phyloP scores from a whole-genome alignment of 2,888 invertebrate genomes.

The Lasioglossum oenotherae region DNA sequence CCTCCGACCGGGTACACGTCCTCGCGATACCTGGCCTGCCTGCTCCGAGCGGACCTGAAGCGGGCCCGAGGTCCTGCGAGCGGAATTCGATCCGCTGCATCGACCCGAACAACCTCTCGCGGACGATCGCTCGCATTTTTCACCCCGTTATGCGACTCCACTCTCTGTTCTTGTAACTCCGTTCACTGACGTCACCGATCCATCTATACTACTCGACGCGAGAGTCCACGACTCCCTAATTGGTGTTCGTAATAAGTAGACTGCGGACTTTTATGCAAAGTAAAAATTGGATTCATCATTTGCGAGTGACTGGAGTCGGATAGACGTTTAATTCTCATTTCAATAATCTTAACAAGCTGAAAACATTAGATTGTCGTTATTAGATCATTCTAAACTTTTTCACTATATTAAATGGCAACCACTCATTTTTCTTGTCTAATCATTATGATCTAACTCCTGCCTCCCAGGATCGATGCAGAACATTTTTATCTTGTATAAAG shows the following conservation, averaged over 20 bases:
- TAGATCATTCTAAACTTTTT: too few relatives aligned
- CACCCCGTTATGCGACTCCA: conserved; percentile 1
- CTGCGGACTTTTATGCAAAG: background rate
- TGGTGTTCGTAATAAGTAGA: background rate
- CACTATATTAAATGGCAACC: too few relatives aligned
- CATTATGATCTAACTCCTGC: too few relatives aligned
- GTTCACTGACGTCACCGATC: conserved; percentile 1
- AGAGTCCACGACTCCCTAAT: background rate
- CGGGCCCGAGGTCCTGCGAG: conserved; percentile 1
- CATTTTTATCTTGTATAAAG: background rate
- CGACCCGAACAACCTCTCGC: background rate
- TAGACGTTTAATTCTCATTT: too few relatives aligned
- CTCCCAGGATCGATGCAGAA: background rate
- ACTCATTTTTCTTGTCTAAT: too few relatives aligned
- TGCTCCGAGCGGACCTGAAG: background rate
- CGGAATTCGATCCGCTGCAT: conserved; percentile 15
- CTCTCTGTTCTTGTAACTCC: background rate
- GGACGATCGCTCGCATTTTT: background rate
- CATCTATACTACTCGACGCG: background rate
- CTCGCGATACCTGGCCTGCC: conserved; percentile 23
- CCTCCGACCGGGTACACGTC: conserved; percentile 12
- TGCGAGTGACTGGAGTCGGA: too few relatives aligned
- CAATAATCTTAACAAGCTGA: too few relatives aligned
- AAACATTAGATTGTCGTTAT: too few relatives aligned
- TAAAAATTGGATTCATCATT: too few relatives aligned